Conservation (phyloP, 2,797 vertebrate species). For the Serranus cabrilla region DNA sequence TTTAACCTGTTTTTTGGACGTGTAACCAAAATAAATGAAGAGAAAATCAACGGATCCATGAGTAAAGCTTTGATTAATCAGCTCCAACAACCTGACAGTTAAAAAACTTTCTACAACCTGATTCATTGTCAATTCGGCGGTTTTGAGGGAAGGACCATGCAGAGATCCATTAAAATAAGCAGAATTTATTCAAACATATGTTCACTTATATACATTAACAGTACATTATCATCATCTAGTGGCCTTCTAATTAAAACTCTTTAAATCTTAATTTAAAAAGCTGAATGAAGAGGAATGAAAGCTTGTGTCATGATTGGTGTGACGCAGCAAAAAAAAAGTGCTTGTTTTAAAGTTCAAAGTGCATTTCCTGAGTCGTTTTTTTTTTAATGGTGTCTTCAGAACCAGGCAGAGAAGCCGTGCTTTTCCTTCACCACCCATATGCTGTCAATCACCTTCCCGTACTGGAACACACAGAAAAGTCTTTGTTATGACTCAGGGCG, state of each 20-base stretch:
- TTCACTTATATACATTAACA: constrained; percentile 27
- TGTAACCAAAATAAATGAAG: no score
- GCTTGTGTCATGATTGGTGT: constrained; percentile 17
- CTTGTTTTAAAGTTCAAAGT: constrained; percentile 55
- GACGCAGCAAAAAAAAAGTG: constrained; percentile 29
- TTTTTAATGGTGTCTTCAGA: no score
- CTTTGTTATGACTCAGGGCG: constrained; percentile 18
- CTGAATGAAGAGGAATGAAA: background rate
- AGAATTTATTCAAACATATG: constrained; percentile 51
- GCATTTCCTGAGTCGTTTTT: constrained; percentile 52
- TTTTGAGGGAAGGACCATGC: constrained; percentile 1
- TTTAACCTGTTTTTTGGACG: no score
- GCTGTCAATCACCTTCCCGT: constrained; percentile 91
- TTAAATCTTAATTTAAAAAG: constrained; percentile 4
- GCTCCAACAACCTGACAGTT: no score
- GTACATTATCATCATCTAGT: background rate
- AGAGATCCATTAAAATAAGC: constrained; percentile 22
- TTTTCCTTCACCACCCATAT: constrained; percentile 90
- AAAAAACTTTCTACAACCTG: background rate
- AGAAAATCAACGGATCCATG: no score
- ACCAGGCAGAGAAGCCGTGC: constrained; percentile 81
- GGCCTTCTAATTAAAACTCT: constrained; percentile 4
- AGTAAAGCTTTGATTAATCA: no score
- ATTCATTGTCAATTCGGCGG: background rate
- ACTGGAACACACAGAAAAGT: constrained; percentile 79